Evolutionary conservation across 2,888 invertebrate genomes (phyloP).

Genomic region (Amiota communis): DNA sequence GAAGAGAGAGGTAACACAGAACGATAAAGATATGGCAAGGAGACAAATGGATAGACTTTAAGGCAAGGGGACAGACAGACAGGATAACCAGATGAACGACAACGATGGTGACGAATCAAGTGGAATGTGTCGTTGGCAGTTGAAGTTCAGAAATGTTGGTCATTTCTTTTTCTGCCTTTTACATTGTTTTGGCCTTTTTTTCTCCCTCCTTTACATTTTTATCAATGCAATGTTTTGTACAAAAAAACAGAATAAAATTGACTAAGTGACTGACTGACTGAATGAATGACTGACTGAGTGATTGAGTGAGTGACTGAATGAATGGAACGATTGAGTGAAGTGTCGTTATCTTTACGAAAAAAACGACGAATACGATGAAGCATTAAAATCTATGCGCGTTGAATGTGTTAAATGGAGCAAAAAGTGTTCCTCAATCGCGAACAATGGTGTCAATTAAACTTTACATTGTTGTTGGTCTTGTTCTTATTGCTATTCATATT

Average conservation of each 20-base stretch:
- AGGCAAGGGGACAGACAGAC: slow-evolving; percentile 14
- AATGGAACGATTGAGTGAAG: slow-evolving; percentile 2
- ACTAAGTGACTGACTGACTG: slow-evolving; percentile 56
- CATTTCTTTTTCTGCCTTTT: background rate
- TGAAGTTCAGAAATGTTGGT: slow-evolving; percentile 17
- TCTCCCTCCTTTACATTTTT: background rate
- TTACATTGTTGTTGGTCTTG: slow-evolving; percentile 58
- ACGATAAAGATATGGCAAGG: slow-evolving; percentile 30
- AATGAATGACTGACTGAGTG: slow-evolving; percentile 60
- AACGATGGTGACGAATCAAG: slow-evolving; percentile 35
- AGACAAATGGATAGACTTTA: slow-evolving; percentile 32
- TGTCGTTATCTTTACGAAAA: slow-evolving; percentile 42
- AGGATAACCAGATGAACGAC: slow-evolving; percentile 32
- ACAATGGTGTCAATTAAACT: slow-evolving; percentile 69
- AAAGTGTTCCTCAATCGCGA: slow-evolving; percentile 57
- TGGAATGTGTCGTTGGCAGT: slow-evolving; percentile 28
- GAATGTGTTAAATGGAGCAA: slow-evolving; percentile 65
- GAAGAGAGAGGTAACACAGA: slow-evolving; percentile 35
- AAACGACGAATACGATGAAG: background rate
- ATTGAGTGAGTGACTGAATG: slow-evolving; percentile 53
- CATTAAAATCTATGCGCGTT: slow-evolving; percentile 47
- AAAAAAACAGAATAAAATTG: slow-evolving; percentile 39
- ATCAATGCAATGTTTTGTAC: slow-evolving; percentile 6
- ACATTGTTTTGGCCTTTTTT: background rate
- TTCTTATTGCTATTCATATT: slow-evolving; percentile 30